Base-by-base conservation (phyloP, 2,888 invertebrate species). In the Sinotaia quadrata region DNA sequence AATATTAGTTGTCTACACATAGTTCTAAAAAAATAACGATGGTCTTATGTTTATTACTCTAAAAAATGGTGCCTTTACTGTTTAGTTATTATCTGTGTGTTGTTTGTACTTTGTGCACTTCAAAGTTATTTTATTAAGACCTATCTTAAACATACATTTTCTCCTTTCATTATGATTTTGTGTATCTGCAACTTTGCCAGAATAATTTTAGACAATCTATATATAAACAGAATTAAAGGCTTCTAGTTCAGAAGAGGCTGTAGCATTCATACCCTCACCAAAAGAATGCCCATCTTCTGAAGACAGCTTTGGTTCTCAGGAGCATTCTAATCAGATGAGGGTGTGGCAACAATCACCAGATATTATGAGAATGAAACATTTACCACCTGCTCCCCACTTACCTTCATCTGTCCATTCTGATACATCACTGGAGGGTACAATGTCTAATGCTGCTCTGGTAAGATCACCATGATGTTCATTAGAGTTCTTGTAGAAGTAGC, bases 361-460 rank as follows among this genome's bases (percentile, higher is more conserved):
- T 52, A 47, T 69, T 29, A 61, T 68, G 18, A 73, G 76, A 54
- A 54, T 73, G 21, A 72, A 68, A 15, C 70, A 71, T 31, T 75
- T 80, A 31, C 81, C 82, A 34, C 69, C 75, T 33, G 78, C 81
- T 36, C 81, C 84, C 21, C 78, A 78, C 67, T 75, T 83, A 7
- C 83, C 81, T 8, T 74, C 81, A 18, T 77, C 78, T 34, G 81
- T 79, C 15, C 75, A 78, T 27, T 70, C 77, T 21, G 78, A 79
- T 36, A 78, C 79, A 34, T 74, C 72, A 34, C 68, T 80, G 29
- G 81, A 82, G 59, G 83, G 81, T 12, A 78, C 80, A 12, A 80
- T 81, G 80, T 81, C 83, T n/a, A 81, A 79, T 31, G 74, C 81
- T 60, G 83, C 83, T 24, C 65, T 83, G 75, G 83, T 83, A 69